Base-by-base conservation (phyloP, 2,797 vertebrate species). In the Apodemus agrarius region DNA sequence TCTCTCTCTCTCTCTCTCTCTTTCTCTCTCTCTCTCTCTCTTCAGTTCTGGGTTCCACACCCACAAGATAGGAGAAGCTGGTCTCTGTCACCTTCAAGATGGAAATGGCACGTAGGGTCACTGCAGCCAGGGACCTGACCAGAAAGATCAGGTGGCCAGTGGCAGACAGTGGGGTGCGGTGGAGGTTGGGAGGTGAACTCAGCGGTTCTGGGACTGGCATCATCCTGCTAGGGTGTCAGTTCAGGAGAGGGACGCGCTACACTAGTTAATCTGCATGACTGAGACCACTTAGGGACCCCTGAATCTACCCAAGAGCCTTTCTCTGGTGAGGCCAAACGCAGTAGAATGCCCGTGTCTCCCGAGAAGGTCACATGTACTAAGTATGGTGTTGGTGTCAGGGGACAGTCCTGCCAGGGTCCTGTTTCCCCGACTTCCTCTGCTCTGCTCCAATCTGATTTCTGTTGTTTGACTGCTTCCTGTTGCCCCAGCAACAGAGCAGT, bases 401-500 rank as follows among this genome's bases (percentile, higher is more conserved):
- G 57, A 87, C 40, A 13, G 6, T 12, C 85, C 59, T 52, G 22
- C 21, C 31, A 91, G 87, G 21, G 40, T 52, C 43, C 90, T 29
- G 9, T 69, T 72, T 43, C 46, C 46, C 54, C 6, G 29, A 14
- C 85, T 80, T 81, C 29, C 40, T 88, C 87, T 46, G 57, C 65
- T 92, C 79, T 46, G 8, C 57, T 74, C 81, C 91, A 67, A 91
- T 74, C 26, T 49, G 88, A 69, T 86, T 93, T 95, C 78, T 94
- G 81, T 85, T 76, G 49, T 86, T 52, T 75, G 75, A 57, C 61
- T 65, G 46, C 82, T 80, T 95, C 79, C 86, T 69, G 92, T 97
- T 95, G 89, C 89, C 86, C 37, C 13, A 37, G 97, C 90, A 96
- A 97, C 95, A 79, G 46, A 90, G 87, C 72, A 74, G 75, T 80